These are phyloP conservation scores for Tillus elongatus DNA, from an alignment of 2,888 invertebrate genomes.

Conservation along the genomic window DNA sequence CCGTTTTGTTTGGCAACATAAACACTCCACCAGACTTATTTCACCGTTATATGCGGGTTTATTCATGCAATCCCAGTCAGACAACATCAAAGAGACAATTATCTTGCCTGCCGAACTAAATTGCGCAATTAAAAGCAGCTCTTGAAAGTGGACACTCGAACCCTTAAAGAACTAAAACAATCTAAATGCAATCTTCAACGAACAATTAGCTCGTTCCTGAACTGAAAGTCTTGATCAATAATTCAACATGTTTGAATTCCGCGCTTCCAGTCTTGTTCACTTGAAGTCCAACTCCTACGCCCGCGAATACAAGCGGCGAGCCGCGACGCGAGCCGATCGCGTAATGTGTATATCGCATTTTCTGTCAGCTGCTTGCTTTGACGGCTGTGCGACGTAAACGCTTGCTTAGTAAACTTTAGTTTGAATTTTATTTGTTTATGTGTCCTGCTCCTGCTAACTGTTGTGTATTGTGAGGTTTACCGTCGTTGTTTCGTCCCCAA, in stretches of 20 bases:
- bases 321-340: slow-evolving; percentile 33
- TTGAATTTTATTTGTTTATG: slow-evolving; percentile 41
- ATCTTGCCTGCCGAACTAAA: no score
- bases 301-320: slow-evolving; percentile 17
- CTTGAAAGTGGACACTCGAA: no score
- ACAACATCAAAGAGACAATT: no score
- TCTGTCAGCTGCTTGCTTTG: slow-evolving; percentile 62
- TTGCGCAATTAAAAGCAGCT: no score
- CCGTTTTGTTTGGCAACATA: no score
- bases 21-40: no score
- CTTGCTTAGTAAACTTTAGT: slow-evolving; percentile 43
- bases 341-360: slow-evolving; percentile 33
- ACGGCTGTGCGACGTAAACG: slow-evolving; percentile 49
- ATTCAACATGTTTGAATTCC: slow-evolving; percentile 34
- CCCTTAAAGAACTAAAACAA: no score
- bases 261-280: slow-evolving; percentile 20
- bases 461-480: slow-evolving; percentile 35
- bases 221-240: no score
- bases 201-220: slow-evolving; percentile 28
- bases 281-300: slow-evolving; percentile 5
- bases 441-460: slow-evolving; percentile 40
- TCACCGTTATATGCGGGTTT: no score
- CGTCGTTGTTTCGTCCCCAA: slow-evolving; percentile 28
- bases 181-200: slow-evolving; percentile 26
- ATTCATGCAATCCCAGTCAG: no score